These are phyloP conservation scores for Herpetotheres cachinnans DNA, from an alignment of 2,113 vertebrate genomes.

Conservation along the genomic window DNA sequence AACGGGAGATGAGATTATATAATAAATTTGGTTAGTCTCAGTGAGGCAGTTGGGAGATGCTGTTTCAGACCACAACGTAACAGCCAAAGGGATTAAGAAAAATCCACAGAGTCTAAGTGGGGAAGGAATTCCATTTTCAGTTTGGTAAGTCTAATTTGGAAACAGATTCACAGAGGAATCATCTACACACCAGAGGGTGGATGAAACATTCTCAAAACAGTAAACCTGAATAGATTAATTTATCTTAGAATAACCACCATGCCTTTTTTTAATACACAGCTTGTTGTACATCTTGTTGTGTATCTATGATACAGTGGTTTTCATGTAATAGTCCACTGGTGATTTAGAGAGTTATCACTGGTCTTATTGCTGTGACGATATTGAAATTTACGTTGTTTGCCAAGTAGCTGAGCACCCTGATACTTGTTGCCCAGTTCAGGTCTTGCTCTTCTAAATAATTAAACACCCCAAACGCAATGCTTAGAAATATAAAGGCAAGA, in stretches of 20 bases:
- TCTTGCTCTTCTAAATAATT: not conserved
- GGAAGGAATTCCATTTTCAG: not conserved
- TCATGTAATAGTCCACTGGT: not conserved
- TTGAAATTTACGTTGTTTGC: not conserved
- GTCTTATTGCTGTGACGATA: not conserved
- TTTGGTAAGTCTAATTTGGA: not conserved
- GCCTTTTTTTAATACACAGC: not conserved
- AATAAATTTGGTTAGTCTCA: constrained; percentile 62
- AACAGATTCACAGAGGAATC: not conserved
- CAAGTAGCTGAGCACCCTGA: not conserved
- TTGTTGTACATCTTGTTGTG: not conserved
- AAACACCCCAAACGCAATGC: not conserved
- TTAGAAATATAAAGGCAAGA: not conserved
- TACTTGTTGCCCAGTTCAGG: not conserved
- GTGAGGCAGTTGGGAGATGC: constrained; percentile 50
- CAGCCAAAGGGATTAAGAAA: constrained; percentile 12
- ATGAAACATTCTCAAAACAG: not conserved
- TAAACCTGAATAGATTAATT: not conserved
- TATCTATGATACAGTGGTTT: not conserved
- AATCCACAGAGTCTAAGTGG: not conserved
- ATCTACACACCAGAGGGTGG: not conserved
- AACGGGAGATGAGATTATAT: constrained; percentile 72
- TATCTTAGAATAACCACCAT: not conserved
- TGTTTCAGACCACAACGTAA: constrained; percentile 5
- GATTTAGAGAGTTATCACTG: not conserved